Conservation (phyloP, 2,888 invertebrate genomes). For the Unio delphinus region DNA sequence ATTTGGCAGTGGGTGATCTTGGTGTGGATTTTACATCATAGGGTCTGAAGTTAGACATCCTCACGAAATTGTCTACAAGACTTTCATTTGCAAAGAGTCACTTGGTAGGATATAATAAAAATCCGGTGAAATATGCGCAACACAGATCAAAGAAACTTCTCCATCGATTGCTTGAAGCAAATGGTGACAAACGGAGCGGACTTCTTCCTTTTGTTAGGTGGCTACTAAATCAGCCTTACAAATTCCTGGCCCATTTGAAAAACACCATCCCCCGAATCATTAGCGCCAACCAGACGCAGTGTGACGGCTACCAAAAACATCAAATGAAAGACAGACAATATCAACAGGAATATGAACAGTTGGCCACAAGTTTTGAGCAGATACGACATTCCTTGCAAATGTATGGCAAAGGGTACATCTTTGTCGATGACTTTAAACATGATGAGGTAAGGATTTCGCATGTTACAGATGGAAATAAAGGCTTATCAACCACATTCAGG, state of each 20-base stretch:
- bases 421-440: constrained; percentile 41
- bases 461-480: constrained; percentile 8
- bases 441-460: constrained; percentile 32
- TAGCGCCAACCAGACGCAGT: constrained; percentile 38
- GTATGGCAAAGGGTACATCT: constrained; percentile 43
- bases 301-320: constrained; percentile 37
- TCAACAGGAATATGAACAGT: constrained; percentile 32
- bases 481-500: constrained; percentile 18
- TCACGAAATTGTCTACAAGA: not conserved
- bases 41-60: not conserved
- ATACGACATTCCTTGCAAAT: constrained; percentile 40
- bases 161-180: constrained; percentile 11
- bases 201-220: constrained; percentile 24
- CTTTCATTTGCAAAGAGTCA: not conserved
- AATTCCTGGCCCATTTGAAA: constrained; percentile 24
- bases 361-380: constrained; percentile 42
- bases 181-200: constrained; percentile 14
- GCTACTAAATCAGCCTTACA: constrained; percentile 32
- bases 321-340: constrained; percentile 25
- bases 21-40: constrained; percentile 1
- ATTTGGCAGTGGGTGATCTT: not conserved
- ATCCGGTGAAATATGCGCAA: constrained; percentile 29
- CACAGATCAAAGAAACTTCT: constrained; percentile 32
- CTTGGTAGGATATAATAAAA: constrained; percentile 11
- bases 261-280: constrained; percentile 44